These are phyloP conservation scores for Aselliscus stoliczkanus DNA, from an alignment of 2,797 vertebrate species.

Conservation along the genomic window DNA sequence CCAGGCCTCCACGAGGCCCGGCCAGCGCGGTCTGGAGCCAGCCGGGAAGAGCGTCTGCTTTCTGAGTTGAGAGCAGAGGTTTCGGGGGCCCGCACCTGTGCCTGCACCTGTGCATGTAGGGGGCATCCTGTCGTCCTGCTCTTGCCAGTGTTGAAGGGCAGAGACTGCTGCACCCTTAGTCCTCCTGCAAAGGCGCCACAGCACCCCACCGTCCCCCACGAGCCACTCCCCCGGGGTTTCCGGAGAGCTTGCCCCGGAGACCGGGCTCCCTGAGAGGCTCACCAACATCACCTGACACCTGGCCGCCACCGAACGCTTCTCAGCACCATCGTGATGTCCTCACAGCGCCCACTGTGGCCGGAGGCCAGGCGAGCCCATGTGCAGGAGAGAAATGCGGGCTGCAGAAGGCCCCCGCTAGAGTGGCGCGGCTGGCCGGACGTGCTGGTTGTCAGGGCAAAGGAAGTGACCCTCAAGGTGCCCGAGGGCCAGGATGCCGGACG, in stretches of 20 bases:
- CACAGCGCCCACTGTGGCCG: rapidly evolving
- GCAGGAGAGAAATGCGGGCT: background rate
- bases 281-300: rapidly evolving
- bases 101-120: background rate
- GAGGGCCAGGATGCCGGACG: background rate
- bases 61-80: background rate
- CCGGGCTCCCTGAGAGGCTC: background rate
- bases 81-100: background rate
- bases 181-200: background rate
- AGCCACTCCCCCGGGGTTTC: background rate
- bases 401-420: background rate
- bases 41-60: background rate
- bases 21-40: too few relatives aligned
- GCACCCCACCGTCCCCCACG: background rate
- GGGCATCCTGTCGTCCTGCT: background rate
- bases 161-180: background rate
- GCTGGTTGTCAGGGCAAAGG: background rate
- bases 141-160: background rate
- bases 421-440: background rate
- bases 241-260: rapidly evolving
- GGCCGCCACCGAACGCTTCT: background rate
- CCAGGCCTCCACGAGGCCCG: background rate
- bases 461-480: rapidly evolving
- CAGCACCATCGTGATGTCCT: rapidly evolving
- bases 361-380: background rate